Evolutionary conservation across 2,113 vertebrate genomes (phyloP).

Genomic region (Bufo bufo): DNA sequence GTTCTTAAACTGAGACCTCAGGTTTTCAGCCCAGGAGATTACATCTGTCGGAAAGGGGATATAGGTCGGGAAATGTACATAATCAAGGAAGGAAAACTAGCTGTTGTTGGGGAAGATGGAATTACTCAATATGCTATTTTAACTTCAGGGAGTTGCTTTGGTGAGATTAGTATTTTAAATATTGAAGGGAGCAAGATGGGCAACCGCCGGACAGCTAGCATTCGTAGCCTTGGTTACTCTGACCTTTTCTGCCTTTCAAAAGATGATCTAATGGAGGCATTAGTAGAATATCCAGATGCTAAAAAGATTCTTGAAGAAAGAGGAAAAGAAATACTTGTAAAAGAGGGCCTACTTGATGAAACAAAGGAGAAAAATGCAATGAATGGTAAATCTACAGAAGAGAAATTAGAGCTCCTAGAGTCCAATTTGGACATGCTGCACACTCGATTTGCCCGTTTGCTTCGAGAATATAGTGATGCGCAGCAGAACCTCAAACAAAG

Average conservation of each 20-base stretch:
- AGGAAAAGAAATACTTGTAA: conserved; percentile 89
- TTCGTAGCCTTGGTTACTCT: conserved; percentile 93
- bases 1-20: conserved; percentile 92
- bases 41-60: conserved; percentile 93
- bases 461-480: conserved; percentile 80
- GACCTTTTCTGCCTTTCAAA: conserved; percentile 98
- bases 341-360: conserved; percentile 92
- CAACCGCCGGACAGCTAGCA: conserved; percentile 93
- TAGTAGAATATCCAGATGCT: conserved; percentile 92
- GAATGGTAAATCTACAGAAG: conserved; percentile 78
- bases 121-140: conserved; percentile 89
- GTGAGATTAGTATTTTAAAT: conserved; percentile 97
- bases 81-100: conserved; percentile 94
- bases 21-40: conserved; percentile 96
- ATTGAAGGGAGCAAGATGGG: conserved; percentile 98
- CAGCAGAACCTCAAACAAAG: conserved; percentile 89
- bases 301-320: conserved; percentile 92
- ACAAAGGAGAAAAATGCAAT: conserved; percentile 70
- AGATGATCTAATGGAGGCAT: conserved; percentile 94
- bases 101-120: conserved; percentile 90
- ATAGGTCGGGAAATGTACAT: conserved; percentile 99
- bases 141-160: conserved; percentile 90
- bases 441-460: conserved; percentile 80
- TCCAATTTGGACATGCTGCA: conserved; percentile 82
- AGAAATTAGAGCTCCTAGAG: conserved; percentile 87